Base-by-base conservation (phyloP, 2,888 invertebrate species). In the Tachina lurida region DNA sequence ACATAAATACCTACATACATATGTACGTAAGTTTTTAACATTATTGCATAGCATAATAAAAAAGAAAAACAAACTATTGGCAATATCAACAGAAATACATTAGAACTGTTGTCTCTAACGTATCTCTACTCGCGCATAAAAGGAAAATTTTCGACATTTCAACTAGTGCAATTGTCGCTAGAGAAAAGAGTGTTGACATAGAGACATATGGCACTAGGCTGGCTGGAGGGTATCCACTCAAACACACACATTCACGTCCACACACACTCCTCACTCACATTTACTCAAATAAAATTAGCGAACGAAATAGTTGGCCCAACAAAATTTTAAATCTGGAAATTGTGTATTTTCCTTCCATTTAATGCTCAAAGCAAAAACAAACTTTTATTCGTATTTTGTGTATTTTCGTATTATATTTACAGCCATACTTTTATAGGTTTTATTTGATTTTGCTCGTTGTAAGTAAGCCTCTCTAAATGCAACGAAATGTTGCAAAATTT, bases 331-430 rank as follows among this genome's bases (percentile, higher is more conserved):
- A 73, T 67, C 71, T 77, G 73, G 15, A 73, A 63, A 68, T 62
- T 77, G 31, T 60, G 60, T 77, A 60, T 58, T 73, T 31, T 84
- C 67, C 62, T 73, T 78, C 54, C 77, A 84, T 84, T 68, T 68
- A 60, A 62, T 45, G n/a, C 15, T 5, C 31, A 49, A 56, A 67
- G 74, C 58, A 73, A 31, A 78, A 60, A 73, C n/a, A 39, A n/a
- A 60, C 0, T 5, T 49, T 58, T 22, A 41, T 13, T 22, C 17
- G 13, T n/a, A 62, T n/a, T 10, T 8, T 19, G 4, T 41, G 60
- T 19, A 43, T 54, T 45, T 52, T 67, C 31, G 47, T 22, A 31
- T 17, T 31, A 56, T 71, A 81, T 81, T 81, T 74, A 58, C 80
- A 43, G 81, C 54, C 81, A 63, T 70, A 39, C 68, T 63, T 81